Evolutionary conservation across 1,140 invertebrate species (phyloP), one percentile per base, ranked within the genome.

Genomic region (Psilanteris sp.): DNA sequence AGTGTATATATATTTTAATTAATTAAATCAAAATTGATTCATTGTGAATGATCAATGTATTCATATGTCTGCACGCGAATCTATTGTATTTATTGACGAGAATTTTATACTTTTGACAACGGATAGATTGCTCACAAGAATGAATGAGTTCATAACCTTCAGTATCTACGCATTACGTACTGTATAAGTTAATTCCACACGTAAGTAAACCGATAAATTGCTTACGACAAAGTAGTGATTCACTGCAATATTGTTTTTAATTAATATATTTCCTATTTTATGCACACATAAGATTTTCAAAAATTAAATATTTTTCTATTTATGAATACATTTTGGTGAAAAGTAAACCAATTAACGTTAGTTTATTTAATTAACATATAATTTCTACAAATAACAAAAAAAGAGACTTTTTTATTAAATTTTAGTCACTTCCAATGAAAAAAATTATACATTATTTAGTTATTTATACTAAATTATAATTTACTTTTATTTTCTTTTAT

Each of bases 131-230:
- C 36, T 7, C 32, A 13, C 16, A 41, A 43, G 46, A 64, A 52
- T 52, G 46, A 62, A 50, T 50, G 59, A 50, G 59, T 64, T 64
- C 59, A 52, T 52, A 64, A 64, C 59, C 61, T 66, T 66, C 61
- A 66, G 46, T 66, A 66, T 66, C 61, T 54, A 27, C 48, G 61
- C 61, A 27, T 54, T 54, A 36, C 48, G 37, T 54, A 66, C 37
- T 54, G 37, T 54, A 64, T 64, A 52, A 64, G 36, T 52, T 50
- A 43, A 52, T 52, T 41, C 11, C 15, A 43, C 34, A 52, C 39
- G 9, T 43, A 50, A 41, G 46, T 50, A 11, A 48, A 50, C 52
- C 36, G 46, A 64, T 64, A 50, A 64, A 64, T 31, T 41, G 14
- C 13, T 3, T 16, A 32, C 36, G 39, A 41, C 41, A 41, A 32